Base-by-base conservation (phyloP, 1,140 invertebrate genomes). In the Bicyclus anynana region DNA sequence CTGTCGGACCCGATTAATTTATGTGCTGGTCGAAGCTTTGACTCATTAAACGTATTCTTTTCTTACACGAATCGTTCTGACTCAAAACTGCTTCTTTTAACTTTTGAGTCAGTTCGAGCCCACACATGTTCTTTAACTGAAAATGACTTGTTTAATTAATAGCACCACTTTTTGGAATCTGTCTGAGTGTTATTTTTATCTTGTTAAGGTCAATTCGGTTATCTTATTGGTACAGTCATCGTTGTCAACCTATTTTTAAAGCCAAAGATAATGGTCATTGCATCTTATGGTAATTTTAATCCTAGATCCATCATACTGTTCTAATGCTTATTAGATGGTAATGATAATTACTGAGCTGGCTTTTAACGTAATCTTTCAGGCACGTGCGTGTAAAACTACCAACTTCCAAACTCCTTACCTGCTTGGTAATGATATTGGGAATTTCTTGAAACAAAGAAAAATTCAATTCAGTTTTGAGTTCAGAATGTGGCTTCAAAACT, bases 11-110 rank as follows among this genome's bases (percentile, higher is more conserved):
- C 47, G 55, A 61, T 62, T 59, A 59, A 59, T 59, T 37, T 59
- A 52, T 21, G 23, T 50, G n/a, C 38, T 48, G 62, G 51, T 46
- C 42, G 17, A 17, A 14, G 0, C 5, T 55, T 62, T 74, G 72
- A 74, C 56, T 74, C 69, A 74, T 53, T 42, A 58, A 59, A 12
- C 20, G 40, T 58, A 62, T 60, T 67, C 58, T 63, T 66, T 63
- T 51, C 26, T 57, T 65, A 69, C 60, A 65, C 62, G 69, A 55
- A 55, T 35, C 53, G 37, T 44, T 27, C 46, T 72, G 69, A 69
- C 35, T 72, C 69, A 67, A 69, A 49, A 35, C 17, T 9, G 12
- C 37, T 40, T 10, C 37, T 40, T 37, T 52, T 18, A 42, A 40
- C 12, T 38, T 47, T 54, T 46, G 42, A 54, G 17, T 54, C 53